phyloP scores from a whole-genome alignment of 2,888 invertebrate species.

The Macrosoma leucophasiata region DNA sequence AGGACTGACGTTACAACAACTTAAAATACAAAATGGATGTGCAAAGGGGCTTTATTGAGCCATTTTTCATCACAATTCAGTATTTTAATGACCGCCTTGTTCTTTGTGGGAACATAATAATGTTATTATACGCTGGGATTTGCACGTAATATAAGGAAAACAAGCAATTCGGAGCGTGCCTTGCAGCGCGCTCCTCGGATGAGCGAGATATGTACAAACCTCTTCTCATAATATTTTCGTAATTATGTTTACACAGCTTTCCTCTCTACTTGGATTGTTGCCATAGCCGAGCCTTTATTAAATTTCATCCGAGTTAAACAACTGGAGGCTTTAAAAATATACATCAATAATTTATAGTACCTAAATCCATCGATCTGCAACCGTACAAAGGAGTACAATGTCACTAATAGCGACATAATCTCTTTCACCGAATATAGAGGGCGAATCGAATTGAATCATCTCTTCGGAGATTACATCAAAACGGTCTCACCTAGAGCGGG shows the following conservation, averaged over 20 bases:
- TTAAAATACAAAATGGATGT: too few relatives aligned
- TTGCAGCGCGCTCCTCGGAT: constrained; percentile 28
- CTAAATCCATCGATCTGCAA: constrained; percentile 28
- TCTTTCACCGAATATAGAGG: constrained; percentile 34
- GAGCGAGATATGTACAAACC: constrained; percentile 27
- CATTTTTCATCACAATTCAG: too few relatives aligned
- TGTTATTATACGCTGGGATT: constrained; percentile 8
- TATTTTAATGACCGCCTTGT: too few relatives aligned
- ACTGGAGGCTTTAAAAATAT: constrained; percentile 20
- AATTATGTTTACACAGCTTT: constrained; percentile 37
- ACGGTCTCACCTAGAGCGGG: constrained; percentile 63
- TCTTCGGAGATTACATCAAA: constrained; percentile 64
- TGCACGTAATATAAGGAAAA: constrained; percentile 12
- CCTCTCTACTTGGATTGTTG: constrained; percentile 25
- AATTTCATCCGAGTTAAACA: constrained; percentile 28
- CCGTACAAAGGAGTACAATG: constrained; percentile 27
- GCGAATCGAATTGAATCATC: constrained; percentile 64
- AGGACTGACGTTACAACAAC: too few relatives aligned
- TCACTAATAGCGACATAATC: constrained; percentile 40
- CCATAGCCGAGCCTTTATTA: constrained; percentile 31
- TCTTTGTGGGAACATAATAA: constrained; percentile 3
- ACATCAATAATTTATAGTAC: constrained; percentile 5
- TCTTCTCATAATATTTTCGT: constrained; percentile 31
- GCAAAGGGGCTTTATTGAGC: too few relatives aligned
- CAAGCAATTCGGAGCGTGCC: constrained; percentile 30